These are phyloP conservation scores for Hyles lineata DNA, from an alignment of 2,888 invertebrate species.

Conservation along the genomic window DNA sequence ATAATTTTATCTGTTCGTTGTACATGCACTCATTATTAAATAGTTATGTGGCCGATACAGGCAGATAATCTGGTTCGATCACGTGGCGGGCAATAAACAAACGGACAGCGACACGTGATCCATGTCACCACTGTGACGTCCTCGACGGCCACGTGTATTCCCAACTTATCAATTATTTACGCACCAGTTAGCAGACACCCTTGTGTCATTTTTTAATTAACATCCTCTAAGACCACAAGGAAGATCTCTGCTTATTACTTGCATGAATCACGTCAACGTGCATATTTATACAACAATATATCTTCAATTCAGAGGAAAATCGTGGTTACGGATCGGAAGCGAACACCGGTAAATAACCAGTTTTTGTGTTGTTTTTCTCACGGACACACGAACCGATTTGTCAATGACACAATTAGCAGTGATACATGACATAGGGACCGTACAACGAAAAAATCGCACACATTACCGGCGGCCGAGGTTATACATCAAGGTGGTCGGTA, in stretches of 20 bases:
- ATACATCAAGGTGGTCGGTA: constrained; percentile 23
- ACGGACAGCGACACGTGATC: constrained; percentile 59
- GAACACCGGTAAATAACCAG: constrained; percentile 26
- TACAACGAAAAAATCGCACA: constrained; percentile 9
- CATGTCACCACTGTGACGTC: constrained; percentile 47
- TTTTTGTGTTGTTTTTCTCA: constrained; percentile 27
- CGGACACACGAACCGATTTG: constrained; percentile 23
- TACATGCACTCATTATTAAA: constrained; percentile 19
- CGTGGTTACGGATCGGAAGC: constrained; percentile 23
- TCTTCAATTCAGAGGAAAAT: constrained; percentile 12
- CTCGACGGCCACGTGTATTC: constrained; percentile 48
- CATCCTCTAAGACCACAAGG: not conserved
- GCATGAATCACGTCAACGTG: constrained; percentile 15
- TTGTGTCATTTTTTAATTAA: not conserved
- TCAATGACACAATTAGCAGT: constrained; percentile 26
- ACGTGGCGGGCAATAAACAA: constrained; percentile 61
- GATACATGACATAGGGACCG: constrained; percentile 24
- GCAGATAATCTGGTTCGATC: constrained; percentile 52
- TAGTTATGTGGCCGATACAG: constrained; percentile 15
- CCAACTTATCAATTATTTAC: constrained; percentile 34
- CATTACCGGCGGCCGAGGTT: constrained; percentile 14
- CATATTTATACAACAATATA: constrained; percentile 11
- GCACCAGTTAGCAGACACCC: constrained; percentile 12
- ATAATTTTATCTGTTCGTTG: constrained; percentile 11
- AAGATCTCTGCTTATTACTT: not conserved